These are phyloP conservation scores for Enteromius anoplus DNA, from an alignment of 2,797 vertebrate species.

Conservation along the genomic window DNA sequence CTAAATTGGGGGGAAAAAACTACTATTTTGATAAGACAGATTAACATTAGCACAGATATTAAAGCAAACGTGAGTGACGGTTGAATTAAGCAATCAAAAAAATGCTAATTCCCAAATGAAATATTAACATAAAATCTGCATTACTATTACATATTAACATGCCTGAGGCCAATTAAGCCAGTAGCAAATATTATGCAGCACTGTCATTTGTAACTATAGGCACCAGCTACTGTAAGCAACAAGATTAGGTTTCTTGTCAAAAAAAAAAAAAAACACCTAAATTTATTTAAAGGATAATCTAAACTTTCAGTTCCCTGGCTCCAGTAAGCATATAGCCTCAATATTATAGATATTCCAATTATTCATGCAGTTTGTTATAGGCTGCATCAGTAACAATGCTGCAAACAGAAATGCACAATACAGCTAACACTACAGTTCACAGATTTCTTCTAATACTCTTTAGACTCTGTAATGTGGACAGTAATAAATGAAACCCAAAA, in stretches of 20 bases:
- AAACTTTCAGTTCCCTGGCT: background rate
- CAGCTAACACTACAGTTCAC: background rate
- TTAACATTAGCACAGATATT: background rate
- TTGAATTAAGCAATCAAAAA: background rate
- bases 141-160: background rate
- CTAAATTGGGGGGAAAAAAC: background rate
- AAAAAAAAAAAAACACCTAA: background rate
- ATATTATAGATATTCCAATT: background rate
- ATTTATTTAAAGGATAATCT: background rate
- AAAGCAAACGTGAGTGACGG: background rate
- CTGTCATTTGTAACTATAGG: background rate
- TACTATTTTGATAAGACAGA: no score
- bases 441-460: conserved; percentile 9
- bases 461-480: conserved; percentile 7
- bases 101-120: background rate
- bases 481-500: conserved; percentile 11
- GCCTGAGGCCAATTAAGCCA: background rate
- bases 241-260: background rate
- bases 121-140: conserved; percentile 6
- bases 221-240: conserved; percentile 1
- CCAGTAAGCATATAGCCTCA: background rate
- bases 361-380: background rate
- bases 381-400: background rate
- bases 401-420: background rate
- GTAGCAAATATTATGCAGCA: background rate